Percentiles rank a stretch among this genome's conserved stretches.
Evolutionary conservation across 2,113 vertebrate species (phyloP).

Genomic region (Cairina moschata): DNA sequence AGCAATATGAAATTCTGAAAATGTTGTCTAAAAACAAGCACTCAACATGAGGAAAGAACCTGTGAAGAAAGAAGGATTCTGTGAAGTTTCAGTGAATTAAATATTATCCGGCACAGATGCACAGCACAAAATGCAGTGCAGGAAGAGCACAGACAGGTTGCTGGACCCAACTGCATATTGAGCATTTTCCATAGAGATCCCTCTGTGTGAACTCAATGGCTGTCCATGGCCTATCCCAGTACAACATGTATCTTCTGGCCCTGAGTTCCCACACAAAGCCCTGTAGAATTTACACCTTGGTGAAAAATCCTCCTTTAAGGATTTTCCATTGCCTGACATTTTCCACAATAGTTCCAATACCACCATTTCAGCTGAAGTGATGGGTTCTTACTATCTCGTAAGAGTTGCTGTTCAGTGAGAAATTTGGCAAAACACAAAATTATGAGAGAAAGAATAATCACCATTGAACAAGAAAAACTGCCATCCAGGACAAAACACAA

Average conservation of each 20-base stretch:
- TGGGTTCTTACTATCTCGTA: background rate
- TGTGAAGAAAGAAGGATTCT: background rate
- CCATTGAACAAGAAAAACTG: background rate
- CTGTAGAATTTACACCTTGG: background rate
- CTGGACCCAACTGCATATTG: background rate
- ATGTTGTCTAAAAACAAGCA: background rate
- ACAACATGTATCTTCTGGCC: background rate
- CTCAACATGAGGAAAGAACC: background rate
- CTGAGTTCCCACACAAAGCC: background rate
- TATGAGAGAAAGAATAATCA: background rate
- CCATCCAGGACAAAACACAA: background rate
- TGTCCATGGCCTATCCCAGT: background rate
- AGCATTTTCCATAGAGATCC: background rate
- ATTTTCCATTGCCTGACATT: background rate
- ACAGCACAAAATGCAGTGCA: background rate
- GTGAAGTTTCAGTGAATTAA: background rate
- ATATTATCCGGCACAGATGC: background rate
- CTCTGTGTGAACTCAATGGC: background rate
- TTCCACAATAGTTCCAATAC: background rate
- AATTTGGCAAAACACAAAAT: background rate
- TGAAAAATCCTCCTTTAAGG: background rate
- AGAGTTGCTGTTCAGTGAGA: background rate
- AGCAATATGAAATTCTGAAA: background rate
- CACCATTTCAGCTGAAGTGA: background rate
- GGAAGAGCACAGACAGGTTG: background rate